A percentile compares a stretch with the other conserved stretches of the same genome.
These are phyloP conservation scores for Platichthys stellatus DNA, from an alignment of 2,113 vertebrate genomes.

Conservation along the genomic window DNA sequence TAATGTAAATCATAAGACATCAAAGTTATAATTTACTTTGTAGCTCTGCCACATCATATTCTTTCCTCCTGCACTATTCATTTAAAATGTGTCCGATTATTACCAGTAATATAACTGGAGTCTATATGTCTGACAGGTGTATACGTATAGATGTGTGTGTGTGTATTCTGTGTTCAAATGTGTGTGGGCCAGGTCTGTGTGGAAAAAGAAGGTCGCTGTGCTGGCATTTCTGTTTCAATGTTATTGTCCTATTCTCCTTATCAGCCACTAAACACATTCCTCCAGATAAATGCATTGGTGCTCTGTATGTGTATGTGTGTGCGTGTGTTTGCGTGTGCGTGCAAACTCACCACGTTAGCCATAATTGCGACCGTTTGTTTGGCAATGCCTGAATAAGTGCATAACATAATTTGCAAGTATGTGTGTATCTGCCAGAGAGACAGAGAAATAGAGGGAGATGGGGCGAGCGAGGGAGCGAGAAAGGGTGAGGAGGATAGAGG, in stretches of 20 bases:
- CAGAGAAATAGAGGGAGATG: conserved; percentile 46
- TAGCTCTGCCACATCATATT: background rate
- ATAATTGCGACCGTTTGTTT: conserved; percentile 59
- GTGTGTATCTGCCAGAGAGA: conserved; percentile 29
- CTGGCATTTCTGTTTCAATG: conserved; percentile 57
- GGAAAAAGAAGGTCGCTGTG: conserved; percentile 33
- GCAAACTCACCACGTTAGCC: background rate
- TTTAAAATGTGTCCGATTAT: background rate
- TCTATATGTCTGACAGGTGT: background rate
- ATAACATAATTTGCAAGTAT: conserved; percentile 34
- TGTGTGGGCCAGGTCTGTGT: conserved; percentile 3
- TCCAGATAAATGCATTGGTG: conserved; percentile 30
- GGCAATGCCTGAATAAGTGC: conserved; percentile 48
- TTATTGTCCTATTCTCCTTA: conserved; percentile 64
- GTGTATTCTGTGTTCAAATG: conserved; percentile 1
- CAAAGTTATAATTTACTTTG: conserved; percentile 28
- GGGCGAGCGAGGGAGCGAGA: conserved; percentile 3
- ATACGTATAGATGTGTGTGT: background rate
- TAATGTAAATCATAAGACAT: conserved; percentile 10
- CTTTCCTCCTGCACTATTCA: conserved; percentile 17
- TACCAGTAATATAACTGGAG: conserved; percentile 1
- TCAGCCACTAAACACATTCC: conserved; percentile 67
- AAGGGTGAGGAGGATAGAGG: conserved; percentile 39
- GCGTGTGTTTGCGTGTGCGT: background rate
- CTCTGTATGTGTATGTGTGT: background rate